Conservation (phyloP, 2,113 vertebrate genomes). For the Onychostruthus taczanowskii region DNA sequence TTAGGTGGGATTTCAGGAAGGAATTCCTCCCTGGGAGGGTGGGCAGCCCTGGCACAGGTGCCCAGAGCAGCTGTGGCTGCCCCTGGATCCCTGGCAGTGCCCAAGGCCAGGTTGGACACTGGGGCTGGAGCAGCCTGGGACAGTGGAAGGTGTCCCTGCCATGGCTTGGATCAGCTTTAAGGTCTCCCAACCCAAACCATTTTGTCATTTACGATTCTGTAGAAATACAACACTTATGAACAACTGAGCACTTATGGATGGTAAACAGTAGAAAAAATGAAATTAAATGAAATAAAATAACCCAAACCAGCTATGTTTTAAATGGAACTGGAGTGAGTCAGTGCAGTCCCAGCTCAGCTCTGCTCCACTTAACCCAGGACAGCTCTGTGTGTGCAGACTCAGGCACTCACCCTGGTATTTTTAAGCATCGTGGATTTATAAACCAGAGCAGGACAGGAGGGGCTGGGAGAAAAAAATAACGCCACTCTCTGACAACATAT, state of each 20-base stretch:
- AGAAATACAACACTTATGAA: not conserved
- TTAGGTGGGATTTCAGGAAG: rapidly evolving
- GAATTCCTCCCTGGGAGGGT: rapidly evolving
- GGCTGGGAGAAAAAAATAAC: not conserved
- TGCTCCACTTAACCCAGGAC: not conserved
- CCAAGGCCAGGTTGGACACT: not conserved
- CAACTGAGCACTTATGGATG: not conserved
- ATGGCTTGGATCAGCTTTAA: rapidly evolving
- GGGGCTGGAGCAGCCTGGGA: not conserved
- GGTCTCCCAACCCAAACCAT: not conserved
- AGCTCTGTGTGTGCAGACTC: not conserved
- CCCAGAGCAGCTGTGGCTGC: not conserved
- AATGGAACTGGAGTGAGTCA: not conserved
- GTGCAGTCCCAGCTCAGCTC: not conserved
- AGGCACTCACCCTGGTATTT: not conserved
- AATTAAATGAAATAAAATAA: not conserved
- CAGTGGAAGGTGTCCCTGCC: not conserved
- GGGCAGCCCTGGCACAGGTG: not conserved
- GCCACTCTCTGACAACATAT: slow-evolving; percentile 5
- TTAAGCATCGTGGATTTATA: not conserved
- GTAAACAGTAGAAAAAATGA: not conserved
- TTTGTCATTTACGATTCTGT: no score
- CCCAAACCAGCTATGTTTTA: not conserved
- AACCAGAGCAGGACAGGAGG: not conserved
- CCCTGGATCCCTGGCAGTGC: not conserved